Evolutionary conservation across 2,113 vertebrate genomes (phyloP), one percentile per base, ranked within the genome.

Genomic region (Neotragus moschatus): DNA sequence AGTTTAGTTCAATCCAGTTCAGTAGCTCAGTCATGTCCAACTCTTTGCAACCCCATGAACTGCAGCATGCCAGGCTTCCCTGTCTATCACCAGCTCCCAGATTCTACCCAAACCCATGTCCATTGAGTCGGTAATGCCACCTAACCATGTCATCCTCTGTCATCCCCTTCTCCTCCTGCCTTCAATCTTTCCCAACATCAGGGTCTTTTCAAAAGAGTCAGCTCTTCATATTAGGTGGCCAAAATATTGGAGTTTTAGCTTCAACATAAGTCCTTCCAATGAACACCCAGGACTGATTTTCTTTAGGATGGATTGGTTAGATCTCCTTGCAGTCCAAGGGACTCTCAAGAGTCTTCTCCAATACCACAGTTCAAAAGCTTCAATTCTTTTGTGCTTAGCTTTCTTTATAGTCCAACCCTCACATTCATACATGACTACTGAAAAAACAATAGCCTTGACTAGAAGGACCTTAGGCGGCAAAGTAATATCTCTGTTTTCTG

Each of bases 381-480:
- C 58, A 60, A 6, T 60, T 60, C 55, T 56, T 56, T 1, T 0
- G 26, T 25, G 25, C 58, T 60, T 1, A 63, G 14, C 15, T 33
- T 63, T 63, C 60, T 63, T 63, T 8, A 17, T 8, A 63, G 61
- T 33, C 7, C 15, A n/a, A 63, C 30, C 17, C 7, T 33, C 15
- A n/a, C 30, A n/a, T n/a, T 3, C 15, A n/a, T 63, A 63, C 61
- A 63, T 63, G 30, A 63, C 7, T 17, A 63, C 30, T 33, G 61
- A 30, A 17, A 63, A 63, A 63, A n/a, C 3, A 7, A 2, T 63
- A n/a, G 30, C 30, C 3, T 63, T 63, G 15, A 63, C 7, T n/a
- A n/a, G 7, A 63, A 4, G 3, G 61, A 63, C 3, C 0, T 17
- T n/a, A 17, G 61, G 17, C 8, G 30, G 1, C 30, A 63, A 63